Evolutionary conservation across 2,888 invertebrate species (phyloP).

Genomic region (Andricus quercusramuli): DNA sequence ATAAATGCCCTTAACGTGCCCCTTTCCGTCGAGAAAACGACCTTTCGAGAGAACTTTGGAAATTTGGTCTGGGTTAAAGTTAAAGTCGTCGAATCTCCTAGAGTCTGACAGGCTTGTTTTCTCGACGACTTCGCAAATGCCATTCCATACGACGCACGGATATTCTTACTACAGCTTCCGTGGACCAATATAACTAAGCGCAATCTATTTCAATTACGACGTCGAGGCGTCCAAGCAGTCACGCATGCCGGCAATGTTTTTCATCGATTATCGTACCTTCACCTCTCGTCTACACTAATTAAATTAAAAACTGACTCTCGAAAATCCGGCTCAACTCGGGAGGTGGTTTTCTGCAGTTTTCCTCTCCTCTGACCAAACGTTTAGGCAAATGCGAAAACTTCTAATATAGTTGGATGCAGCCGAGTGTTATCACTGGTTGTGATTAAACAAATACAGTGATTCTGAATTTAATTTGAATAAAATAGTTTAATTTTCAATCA

Average conservation of each 20-base stretch:
- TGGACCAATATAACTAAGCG: conserved; percentile 46
- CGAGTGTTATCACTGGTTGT: too few relatives aligned
- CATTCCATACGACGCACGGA: conserved; percentile 30
- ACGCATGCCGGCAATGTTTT: not conserved
- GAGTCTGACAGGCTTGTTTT: conserved; percentile 26
- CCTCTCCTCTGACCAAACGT: too few relatives aligned
- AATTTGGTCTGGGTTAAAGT: conserved; percentile 27
- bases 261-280: not conserved
- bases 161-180: conserved; percentile 44
- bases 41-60: conserved; percentile 44
- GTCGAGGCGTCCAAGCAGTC: conserved; percentile 26
- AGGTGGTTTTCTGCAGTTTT: too few relatives aligned
- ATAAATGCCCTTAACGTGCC: conserved; percentile 17
- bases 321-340: too few relatives aligned
- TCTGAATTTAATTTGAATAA: too few relatives aligned
- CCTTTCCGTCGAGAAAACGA: conserved; percentile 38
- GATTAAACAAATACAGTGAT: too few relatives aligned
- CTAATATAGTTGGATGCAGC: too few relatives aligned
- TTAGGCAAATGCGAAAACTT: too few relatives aligned
- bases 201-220: conserved; percentile 51
- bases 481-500: too few relatives aligned
- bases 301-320: not conserved
- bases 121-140: conserved; percentile 13
- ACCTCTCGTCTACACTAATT: not conserved
- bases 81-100: conserved; percentile 11